phyloP scores from a whole-genome alignment of 37 sponge, comb jelly and placozoan genomes.

The Ephydatia muelleri region DNA sequence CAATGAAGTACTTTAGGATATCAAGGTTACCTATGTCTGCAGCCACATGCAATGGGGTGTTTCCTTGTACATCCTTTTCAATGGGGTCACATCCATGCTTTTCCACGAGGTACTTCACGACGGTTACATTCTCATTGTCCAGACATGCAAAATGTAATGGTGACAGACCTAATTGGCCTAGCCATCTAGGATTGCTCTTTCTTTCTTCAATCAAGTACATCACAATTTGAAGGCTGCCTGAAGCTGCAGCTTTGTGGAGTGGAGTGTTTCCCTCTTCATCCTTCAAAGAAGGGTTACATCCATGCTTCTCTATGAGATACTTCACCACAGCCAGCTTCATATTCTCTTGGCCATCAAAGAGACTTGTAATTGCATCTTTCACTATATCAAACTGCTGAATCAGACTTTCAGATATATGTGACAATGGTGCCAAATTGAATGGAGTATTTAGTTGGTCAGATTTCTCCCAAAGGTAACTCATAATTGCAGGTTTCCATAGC shows the following conservation, averaged over 20 bases:
- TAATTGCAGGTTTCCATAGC: no score
- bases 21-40: no score
- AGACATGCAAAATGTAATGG: constrained; percentile 18
- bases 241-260: constrained; percentile 41
- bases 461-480: no score
- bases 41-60: no score
- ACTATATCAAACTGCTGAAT: no score
- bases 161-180: constrained; percentile 9
- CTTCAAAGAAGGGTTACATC: background rate
- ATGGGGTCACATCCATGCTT: background rate
- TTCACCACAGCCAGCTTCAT: no score
- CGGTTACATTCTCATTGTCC: constrained; percentile 33
- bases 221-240: constrained; percentile 48
- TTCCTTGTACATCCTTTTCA: background rate
- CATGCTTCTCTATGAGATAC: background rate
- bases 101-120: constrained; percentile 49
- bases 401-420: no score
- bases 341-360: no score
- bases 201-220: constrained; percentile 2
- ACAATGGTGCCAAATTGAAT: no score
- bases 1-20: no score
- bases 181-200: background rate
- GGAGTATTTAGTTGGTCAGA: no score
- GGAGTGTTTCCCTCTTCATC: constrained; percentile 35
- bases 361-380: no score